These are phyloP conservation scores for Macrophya alboannulata DNA, from an alignment of 2,888 invertebrate species.

Conservation along the genomic window DNA sequence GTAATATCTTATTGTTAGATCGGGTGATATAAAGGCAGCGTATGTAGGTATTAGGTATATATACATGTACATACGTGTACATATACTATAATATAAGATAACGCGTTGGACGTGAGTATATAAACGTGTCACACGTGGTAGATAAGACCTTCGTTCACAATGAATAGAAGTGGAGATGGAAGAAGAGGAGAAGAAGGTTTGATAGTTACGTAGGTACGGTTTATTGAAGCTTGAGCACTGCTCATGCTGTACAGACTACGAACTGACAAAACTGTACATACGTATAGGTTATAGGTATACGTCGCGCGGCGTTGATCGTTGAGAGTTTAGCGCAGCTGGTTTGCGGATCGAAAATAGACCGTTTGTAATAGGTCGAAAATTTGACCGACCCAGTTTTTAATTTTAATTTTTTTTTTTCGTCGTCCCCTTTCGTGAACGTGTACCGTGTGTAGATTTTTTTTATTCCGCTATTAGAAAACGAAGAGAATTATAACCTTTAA, in stretches of 20 bases:
- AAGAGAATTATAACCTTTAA: background rate
- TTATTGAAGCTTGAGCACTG: background rate
- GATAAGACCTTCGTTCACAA: conserved; percentile 7
- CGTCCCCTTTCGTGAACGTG: too few relatives aligned
- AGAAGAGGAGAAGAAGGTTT: background rate
- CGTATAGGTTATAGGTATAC: too few relatives aligned
- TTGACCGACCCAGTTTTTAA: conserved; percentile 22
- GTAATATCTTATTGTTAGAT: background rate
- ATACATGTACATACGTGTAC: too few relatives aligned
- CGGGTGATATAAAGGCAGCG: background rate
- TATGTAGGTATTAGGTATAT: too few relatives aligned
- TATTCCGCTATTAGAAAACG: background rate
- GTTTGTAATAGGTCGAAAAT: background rate
- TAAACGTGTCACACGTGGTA: conserved; percentile 11
- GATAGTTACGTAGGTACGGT: background rate
- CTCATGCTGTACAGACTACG: background rate
- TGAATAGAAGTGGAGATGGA: background rate
- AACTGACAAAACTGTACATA: background rate
- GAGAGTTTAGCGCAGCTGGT: conserved; percentile 55
- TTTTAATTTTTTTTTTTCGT: background rate
- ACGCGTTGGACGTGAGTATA: background rate
- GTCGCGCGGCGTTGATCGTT: conserved; percentile 1
- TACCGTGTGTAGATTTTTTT: background rate
- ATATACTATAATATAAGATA: background rate
- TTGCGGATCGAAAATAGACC: conserved; percentile 19